phyloP scores from a whole-genome alignment of 2,888 invertebrate genomes.

The Autographa pulchrina region DNA sequence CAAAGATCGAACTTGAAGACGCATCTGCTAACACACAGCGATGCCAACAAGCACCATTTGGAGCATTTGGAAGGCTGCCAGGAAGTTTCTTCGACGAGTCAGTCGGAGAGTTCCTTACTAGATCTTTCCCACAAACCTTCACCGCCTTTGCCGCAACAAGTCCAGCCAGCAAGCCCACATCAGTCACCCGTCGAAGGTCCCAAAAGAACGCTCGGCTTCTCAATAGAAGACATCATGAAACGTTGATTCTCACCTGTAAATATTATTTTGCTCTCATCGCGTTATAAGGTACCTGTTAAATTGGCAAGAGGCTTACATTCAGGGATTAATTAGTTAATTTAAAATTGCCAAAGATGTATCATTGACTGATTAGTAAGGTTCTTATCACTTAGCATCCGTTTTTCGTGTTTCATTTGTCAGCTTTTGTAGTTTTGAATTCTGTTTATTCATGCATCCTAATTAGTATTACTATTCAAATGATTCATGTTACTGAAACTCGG shows the following conservation, averaged over 20 bases:
- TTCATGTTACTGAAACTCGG: constrained; percentile 59
- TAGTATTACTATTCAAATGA: constrained; percentile 36
- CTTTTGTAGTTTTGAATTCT: constrained; percentile 25
- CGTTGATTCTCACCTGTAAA: constrained; percentile 87
- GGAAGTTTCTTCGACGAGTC: constrained; percentile 87
- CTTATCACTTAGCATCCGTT: constrained; percentile 52
- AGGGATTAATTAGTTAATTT: constrained; percentile 62
- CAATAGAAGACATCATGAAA: constrained; percentile 97
- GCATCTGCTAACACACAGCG: constrained; percentile 96
- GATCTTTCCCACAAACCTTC: constrained; percentile 90
- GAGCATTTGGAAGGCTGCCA: constrained; percentile 87
- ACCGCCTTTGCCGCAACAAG: constrained; percentile 72
- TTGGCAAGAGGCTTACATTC: constrained; percentile 55
- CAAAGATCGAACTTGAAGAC: constrained; percentile 97
- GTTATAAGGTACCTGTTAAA: constrained; percentile 56
- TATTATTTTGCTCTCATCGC: constrained; percentile 58
- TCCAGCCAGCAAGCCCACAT: constrained; percentile 73
- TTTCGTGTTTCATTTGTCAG: constrained; percentile 48
- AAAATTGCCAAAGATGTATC: constrained; percentile 76
- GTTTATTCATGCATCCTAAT: constrained; percentile 59
- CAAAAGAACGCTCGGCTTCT: constrained; percentile 92
- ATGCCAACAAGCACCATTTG: constrained; percentile 88
- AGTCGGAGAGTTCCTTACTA: constrained; percentile 84
- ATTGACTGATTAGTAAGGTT: constrained; percentile 69
- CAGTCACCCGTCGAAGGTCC: constrained; percentile 81